Base-by-base conservation (phyloP, 2,113 vertebrate species). In the Hucho hucho region DNA sequence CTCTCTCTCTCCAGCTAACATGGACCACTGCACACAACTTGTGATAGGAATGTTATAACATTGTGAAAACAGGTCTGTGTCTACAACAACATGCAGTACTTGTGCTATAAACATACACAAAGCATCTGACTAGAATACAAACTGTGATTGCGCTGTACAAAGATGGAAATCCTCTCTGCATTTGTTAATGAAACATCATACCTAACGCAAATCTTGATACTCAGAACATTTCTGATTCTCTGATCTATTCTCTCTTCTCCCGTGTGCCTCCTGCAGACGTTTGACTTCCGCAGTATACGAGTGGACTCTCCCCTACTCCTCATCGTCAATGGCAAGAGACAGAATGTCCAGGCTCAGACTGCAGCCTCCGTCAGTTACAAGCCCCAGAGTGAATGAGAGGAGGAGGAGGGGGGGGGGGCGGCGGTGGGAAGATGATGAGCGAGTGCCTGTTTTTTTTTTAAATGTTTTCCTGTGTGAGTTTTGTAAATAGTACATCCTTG, bases 311-410 rank as follows among this genome's bases (percentile, higher is more conserved):
- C 96, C 12, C 86, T 96, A 69, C 87, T 94, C 32, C 91, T 97
- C 16, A 90, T 97, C 13, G 95, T 97, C 79, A 97, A 97, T 1
- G 95, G 96, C n/a, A 97, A 95, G 82, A 93, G 87, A 56, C 96
- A 96, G 85, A 94, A 92, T 20, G 76, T 83, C 71, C 89, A 91
- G 82, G 95, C 93, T 81, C 95, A 96, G 78, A 96, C 93, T 0
- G 94, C 93, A 0, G 92, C 93, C 2, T 95, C 91, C 0, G 92
- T 96, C 78, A 94, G 94, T 24, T 96, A 95, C 20, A 93, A 91
- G 75, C 91, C 92, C 0, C 95, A 95, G 86, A 94, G 92, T 24
- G 94, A 96, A 81, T 95, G 83, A 95, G 68, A 24, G 3, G 18
- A 75, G 56, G n/a, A 70, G 64, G 71, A 24, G 43, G 69, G 68